Conservation (phyloP, 2,888 invertebrate genomes). For the Halictus quadricinctus region DNA sequence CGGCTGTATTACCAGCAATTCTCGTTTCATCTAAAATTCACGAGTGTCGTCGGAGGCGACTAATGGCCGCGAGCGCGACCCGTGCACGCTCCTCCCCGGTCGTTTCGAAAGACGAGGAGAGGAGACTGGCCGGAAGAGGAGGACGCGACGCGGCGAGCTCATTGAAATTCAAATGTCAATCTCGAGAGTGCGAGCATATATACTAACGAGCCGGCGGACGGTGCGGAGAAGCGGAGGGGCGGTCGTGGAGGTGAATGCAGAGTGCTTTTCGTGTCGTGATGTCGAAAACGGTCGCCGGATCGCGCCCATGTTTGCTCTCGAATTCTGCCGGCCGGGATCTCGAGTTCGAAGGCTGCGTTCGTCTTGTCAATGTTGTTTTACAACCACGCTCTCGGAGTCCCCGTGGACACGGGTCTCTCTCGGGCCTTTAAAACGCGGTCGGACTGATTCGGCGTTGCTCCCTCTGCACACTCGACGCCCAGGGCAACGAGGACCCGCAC, state of each 20-base stretch:
- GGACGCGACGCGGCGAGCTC: slow-evolving; percentile 41
- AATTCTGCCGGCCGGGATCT: slow-evolving; percentile 65
- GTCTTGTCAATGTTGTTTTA: slow-evolving; percentile 64
- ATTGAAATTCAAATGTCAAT: slow-evolving; percentile 74
- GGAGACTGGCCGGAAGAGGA: slow-evolving; percentile 32
- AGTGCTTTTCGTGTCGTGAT: slow-evolving; percentile 69
- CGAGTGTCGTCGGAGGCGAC: slow-evolving; percentile 33
- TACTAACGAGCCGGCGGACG: slow-evolving; percentile 56
- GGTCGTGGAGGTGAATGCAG: slow-evolving; percentile 52
- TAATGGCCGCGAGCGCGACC: slow-evolving; percentile 42
- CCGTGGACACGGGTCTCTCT: background rate
- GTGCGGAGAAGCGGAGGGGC: background rate
- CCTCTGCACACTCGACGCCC: slow-evolving; percentile 13
- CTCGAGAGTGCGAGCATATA: slow-evolving; percentile 68
- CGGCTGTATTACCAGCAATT: slow-evolving; percentile 64
- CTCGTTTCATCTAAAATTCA: slow-evolving; percentile 66
- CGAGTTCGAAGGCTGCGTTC: slow-evolving; percentile 59
- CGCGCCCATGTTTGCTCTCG: slow-evolving; percentile 73
- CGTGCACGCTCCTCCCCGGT: slow-evolving; percentile 38
- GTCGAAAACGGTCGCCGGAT: slow-evolving; percentile 69
- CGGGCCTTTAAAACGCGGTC: slow-evolving; percentile 14
- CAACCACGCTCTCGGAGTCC: slow-evolving; percentile 46
- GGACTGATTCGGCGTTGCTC: background rate
- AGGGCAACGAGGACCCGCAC: slow-evolving; percentile 5
- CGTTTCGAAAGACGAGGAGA: slow-evolving; percentile 61